Percentiles rank a stretch among this genome's conserved stretches.
Evolutionary conservation across 1,140 invertebrate species (phyloP).

Genomic region (Drosophila truncata): DNA sequence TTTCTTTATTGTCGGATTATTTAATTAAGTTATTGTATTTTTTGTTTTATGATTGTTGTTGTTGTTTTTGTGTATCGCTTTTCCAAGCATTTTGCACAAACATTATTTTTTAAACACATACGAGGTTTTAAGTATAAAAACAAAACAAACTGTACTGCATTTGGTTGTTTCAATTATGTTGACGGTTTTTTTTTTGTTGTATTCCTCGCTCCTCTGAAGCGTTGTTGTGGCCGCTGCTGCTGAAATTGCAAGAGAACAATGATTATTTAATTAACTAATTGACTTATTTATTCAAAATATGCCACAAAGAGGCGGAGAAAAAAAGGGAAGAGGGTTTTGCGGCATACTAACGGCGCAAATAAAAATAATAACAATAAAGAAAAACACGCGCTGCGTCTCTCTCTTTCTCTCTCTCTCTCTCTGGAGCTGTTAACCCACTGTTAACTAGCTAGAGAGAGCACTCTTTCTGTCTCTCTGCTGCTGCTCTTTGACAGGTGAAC

Average conservation of each 20-base stretch:
- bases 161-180: conserved; percentile 8
- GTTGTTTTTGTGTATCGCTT: conserved; percentile 29
- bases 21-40: conserved; percentile 33
- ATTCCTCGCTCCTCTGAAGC: conserved; percentile 13
- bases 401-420: background rate
- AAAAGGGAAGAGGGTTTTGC: conserved; percentile 6
- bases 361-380: conserved; percentile 42
- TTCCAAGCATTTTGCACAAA: conserved; percentile 42
- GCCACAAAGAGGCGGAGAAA: conserved; percentile 4
- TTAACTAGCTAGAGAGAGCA: conserved; percentile 3
- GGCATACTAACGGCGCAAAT: conserved; percentile 38
- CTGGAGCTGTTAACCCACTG: conserved; percentile 16
- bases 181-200: conserved; percentile 3
- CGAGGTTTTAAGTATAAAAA: background rate
- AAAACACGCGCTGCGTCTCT: conserved; percentile 11
- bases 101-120: conserved; percentile 6
- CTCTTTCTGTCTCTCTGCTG: conserved; percentile 2
- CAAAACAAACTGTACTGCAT: conserved; percentile 13
- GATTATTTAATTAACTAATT: conserved; percentile 47
- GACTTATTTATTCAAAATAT: conserved; percentile 31
- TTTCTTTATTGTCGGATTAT: conserved; percentile 1
- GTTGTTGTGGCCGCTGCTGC: conserved; percentile 21
- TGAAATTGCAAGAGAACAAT: conserved; percentile 29
- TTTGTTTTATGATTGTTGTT: conserved; percentile 33
- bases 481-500: conserved; percentile 50